Base-by-base conservation (phyloP, 1,140 invertebrate species). In the Zaprionus tsacasi region DNA sequence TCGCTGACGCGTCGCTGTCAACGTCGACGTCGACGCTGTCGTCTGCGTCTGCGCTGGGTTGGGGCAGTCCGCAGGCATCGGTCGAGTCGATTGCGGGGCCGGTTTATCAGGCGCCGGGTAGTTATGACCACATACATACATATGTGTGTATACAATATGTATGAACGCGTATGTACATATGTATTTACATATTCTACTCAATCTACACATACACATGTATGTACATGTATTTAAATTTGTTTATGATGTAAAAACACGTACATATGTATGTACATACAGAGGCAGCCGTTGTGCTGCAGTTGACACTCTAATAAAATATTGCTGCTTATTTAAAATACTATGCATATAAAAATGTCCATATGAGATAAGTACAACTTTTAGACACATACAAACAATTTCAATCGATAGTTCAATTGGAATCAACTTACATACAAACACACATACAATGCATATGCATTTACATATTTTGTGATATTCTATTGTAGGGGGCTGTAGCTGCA, bases 31-130 rank as follows among this genome's bases (percentile, higher is more conserved):
- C 36, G 48, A 21, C 30, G 43, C 13, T 27, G 48, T 11, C 36
- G 36, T 65, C 60, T 36, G 40, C 59, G 30, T 64, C 50, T 65
- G 13, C 55, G 54, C 54, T 70, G 55, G 43, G 55, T 76, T 76
- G 74, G 33, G 69, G 73, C 73, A 76, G 69, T 71, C 69, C 69
- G 61, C 69, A 55, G 56, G 27, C 52, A 50, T 50, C 45, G 45
- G 45, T 25, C 45, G 45, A 50, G 69, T 75, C 52, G 63, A 76
- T 78, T 72, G 67, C 61, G 71, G 71, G 54, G 83, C 83, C 85
- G 85, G 83, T 87, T 87, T 88, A 87, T 87, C 83, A 88, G 82
- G 83, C 87, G 83, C 83, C 80, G 83, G 82, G 77, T 80, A 71
- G 70, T 70, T 71, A 60, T 33, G 17, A 27, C 45, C 40, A 25